Evolutionary conservation across 2,113 vertebrate species (phyloP).

Genomic region (Anser cygnoides): DNA sequence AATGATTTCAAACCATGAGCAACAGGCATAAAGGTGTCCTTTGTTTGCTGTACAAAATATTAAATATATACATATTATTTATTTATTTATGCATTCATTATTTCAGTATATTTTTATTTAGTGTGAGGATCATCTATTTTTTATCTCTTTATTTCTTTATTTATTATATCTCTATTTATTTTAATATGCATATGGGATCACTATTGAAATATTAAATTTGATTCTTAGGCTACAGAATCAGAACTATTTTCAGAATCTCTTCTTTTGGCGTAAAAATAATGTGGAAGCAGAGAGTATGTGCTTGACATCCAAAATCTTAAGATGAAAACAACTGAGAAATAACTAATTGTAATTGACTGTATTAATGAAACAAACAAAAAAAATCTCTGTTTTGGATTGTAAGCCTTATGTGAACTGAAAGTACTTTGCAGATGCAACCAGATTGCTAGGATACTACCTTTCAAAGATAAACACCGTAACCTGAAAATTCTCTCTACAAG

Average conservation of each 20-base stretch:
- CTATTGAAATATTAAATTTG: background rate
- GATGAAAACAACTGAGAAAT: background rate
- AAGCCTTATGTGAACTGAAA: background rate
- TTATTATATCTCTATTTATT: background rate
- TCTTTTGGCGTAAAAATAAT: background rate
- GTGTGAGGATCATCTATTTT: background rate
- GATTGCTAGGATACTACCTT: background rate
- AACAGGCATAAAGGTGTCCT: background rate
- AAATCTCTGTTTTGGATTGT: background rate
- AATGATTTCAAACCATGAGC: background rate
- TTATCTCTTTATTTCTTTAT: background rate
- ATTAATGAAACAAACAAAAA: background rate
- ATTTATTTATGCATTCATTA: background rate
- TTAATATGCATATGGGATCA: background rate
- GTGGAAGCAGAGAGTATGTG: background rate
- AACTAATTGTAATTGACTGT: background rate
- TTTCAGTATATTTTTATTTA: background rate
- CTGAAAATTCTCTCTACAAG: background rate
- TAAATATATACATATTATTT: background rate
- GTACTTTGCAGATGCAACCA: background rate
- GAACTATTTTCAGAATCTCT: background rate
- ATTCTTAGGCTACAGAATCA: background rate
- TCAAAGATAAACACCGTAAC: background rate
- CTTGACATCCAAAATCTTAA: background rate
- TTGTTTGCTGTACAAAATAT: background rate